Base-by-base conservation (phyloP, 2,797 vertebrate species). In the Propithecus perrieri region DNA sequence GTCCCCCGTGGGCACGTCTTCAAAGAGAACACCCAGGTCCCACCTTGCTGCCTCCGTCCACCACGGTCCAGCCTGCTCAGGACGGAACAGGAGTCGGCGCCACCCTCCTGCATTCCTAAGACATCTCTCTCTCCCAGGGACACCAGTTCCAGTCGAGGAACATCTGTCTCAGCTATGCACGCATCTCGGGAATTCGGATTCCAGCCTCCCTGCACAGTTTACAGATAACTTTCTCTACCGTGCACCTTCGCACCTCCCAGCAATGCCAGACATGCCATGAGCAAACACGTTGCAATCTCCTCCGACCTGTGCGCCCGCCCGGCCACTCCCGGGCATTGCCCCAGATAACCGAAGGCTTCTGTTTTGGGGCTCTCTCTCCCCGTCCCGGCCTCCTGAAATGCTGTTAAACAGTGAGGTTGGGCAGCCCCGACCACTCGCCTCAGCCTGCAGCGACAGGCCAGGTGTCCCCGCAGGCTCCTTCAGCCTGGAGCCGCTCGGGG, bases 211-310 rank as follows among this genome's bases (percentile, higher is more conserved):
- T 65, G 17, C n/a, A 7, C n/a, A 1, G 7, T 15, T 38, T 9
- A 8, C 18, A 41, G 18, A 2, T 7, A 2, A 41, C 48, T 15
- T 35, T 55, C n/a, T 5, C 22, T 12, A 14, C 6, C 4, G 8
- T 2, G 7, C 22, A 15, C 26, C n/a, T 79, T 4, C 2, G 3
- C 3, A 24, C 0, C 0, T 0, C 35, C 43, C n/a, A 2, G 22
- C 7, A 10, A 33, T 0, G 10, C 43, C 69, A 28, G 69, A 28
- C 43, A 12, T 38, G 46, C 24, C 6, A 0, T 57, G 24, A 57
- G 24, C 76, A 55, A 18, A 8, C 7, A 17, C 24, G 2, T 3
- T 7, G 12, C 13, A 15, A 22, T 7, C 22, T 57, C 59, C 59
- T 46, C 30, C 12, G 3, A 30, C 12, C 4, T 0, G 81, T 14